These are phyloP conservation scores for Dryocosmus kuriphilus DNA, from an alignment of 2,888 invertebrate genomes.

Conservation along the genomic window DNA sequence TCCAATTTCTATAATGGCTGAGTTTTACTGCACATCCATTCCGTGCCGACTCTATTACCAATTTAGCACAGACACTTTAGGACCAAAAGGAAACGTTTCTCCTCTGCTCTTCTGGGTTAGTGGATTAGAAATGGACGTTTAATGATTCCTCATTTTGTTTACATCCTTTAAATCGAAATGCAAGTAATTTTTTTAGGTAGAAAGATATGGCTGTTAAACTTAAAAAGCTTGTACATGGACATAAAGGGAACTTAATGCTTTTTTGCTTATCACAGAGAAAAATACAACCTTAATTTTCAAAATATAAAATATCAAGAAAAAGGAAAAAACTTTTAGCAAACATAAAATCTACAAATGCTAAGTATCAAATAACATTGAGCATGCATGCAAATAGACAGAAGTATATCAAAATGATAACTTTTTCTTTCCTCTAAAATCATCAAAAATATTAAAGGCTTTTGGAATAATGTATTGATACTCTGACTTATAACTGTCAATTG, in stretches of 20 bases:
- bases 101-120: background rate
- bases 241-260: background rate
- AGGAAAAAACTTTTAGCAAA: background rate
- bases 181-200: background rate
- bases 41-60: conserved; percentile 35
- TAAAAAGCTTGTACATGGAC: background rate
- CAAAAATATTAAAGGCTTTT: background rate
- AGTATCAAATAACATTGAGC: background rate
- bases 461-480: background rate
- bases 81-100: background rate
- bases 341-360: background rate
- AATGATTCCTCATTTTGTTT: background rate
- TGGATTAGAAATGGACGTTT: conserved; percentile 14
- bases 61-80: conserved; percentile 27
- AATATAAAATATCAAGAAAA: background rate
- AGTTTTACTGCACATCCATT: conserved; percentile 41
- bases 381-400: background rate
- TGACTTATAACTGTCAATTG: background rate
- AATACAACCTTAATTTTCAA: background rate
- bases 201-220: background rate
- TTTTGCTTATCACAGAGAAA: background rate
- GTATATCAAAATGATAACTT: no score
- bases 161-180: background rate
- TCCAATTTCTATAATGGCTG: conserved; percentile 39
- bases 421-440: background rate